A percentile compares a stretch with the other conserved stretches of the same genome.
These are phyloP conservation scores for Onychomys leucogaster DNA, from an alignment of 2,797 vertebrate species.

Conservation along the genomic window DNA sequence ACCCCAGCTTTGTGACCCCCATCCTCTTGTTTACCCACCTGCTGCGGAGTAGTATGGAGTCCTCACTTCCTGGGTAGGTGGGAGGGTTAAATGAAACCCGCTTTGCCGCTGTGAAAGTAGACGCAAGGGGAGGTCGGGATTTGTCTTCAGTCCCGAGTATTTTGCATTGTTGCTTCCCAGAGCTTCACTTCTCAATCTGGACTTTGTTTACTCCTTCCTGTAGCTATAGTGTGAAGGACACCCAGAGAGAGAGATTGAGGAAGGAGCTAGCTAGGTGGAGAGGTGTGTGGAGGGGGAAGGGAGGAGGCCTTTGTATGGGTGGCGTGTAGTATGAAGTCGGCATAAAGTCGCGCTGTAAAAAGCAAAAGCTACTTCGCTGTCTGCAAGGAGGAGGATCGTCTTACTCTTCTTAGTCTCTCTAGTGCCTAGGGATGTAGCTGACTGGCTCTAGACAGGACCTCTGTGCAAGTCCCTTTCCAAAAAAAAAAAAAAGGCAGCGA, in stretches of 20 bases:
- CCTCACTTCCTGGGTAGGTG: background rate
- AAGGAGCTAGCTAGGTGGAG: background rate
- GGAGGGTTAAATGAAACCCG: background rate
- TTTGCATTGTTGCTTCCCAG: background rate
- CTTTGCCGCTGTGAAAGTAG: background rate
- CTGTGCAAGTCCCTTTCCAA: background rate
- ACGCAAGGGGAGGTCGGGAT: background rate
- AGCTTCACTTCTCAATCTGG: background rate
- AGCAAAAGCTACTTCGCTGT: background rate
- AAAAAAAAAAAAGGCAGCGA: background rate
- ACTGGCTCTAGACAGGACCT: background rate
- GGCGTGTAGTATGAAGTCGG: background rate
- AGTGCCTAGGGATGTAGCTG: background rate
- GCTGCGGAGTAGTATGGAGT: background rate
- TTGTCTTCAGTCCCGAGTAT: background rate
- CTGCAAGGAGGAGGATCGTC: background rate
- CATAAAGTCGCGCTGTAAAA: background rate
- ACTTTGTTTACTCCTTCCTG: background rate
- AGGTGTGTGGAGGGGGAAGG: background rate
- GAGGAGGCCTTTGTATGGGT: background rate
- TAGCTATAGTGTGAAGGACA: background rate
- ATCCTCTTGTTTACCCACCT: background rate
- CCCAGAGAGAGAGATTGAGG: constrained; percentile 3
- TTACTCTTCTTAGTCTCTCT: background rate
- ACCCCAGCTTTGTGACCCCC: background rate